Base-by-base conservation (phyloP, 2,888 invertebrate genomes). In the Netelia virgata region DNA sequence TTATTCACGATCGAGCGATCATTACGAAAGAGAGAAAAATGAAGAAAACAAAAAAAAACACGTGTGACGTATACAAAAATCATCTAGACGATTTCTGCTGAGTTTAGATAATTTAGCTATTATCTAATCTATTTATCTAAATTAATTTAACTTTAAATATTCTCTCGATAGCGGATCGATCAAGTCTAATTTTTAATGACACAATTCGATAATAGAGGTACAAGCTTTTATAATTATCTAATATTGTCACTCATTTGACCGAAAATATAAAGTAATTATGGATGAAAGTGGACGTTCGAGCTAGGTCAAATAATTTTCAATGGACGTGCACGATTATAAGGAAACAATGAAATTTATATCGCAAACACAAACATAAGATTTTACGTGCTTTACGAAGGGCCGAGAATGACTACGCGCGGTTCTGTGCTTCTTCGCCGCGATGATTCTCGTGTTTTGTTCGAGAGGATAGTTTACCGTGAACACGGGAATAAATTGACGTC, bases 401-500 rank as follows among this genome's bases (percentile, higher is more conserved):
- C 53, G n/a, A 11, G n/a, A 53, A 53, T n/a, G 53, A n/a, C 53
- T 53, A 14, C 53, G n/a, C 53, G 14, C 36, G 47, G 20, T 59
- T 20, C 59, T 18, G 20, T 10, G 18, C 10, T 59, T 18, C 59
- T 59, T 59, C 20, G 20, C 10, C 18, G 18, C 18, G 20, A 20
- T 59, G 57, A 57, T 18, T 61, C 73, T 47, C 47, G 59, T 23
- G 59, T 47, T 47, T 61, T 69, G 77, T 70, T 47, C 50, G 36
- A 36, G 55, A 70, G 50, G 61, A 76, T 70, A 47, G 47, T 79
- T 73, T 79, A 79, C 66, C 59, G 74, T 53, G 64, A 61, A 70
- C 57, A 28, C 53, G 61, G 64, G 68, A 74, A 68, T 80, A 80
- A 80, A 80, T 80, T 68, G 57, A 73, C 79, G 64, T 18, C 66